These are phyloP conservation scores for Pangasianodon gigas DNA, from an alignment of 2,113 vertebrate genomes.

Conservation along the genomic window DNA sequence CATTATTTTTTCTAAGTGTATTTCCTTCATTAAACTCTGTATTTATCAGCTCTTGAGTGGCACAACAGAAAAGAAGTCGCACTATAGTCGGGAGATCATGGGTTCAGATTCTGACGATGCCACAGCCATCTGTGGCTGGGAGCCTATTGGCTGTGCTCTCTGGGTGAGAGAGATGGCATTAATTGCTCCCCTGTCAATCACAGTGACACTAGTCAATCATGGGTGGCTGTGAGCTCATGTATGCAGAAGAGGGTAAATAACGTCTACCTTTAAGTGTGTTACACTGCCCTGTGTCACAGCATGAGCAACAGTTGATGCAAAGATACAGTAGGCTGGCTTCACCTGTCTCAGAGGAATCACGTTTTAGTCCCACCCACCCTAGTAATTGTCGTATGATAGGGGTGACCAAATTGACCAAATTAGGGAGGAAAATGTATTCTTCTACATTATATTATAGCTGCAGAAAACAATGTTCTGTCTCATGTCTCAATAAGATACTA, in stretches of 20 bases:
- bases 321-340: neutral
- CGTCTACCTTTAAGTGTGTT: neutral
- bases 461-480: neutral
- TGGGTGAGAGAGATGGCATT: neutral
- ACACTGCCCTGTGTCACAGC: neutral
- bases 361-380: neutral
- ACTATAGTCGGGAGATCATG: neutral
- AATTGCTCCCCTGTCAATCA: neutral
- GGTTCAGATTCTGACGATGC: neutral
- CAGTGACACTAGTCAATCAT: neutral
- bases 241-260: neutral
- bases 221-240: neutral
- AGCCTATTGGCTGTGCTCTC: neutral
- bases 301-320: neutral
- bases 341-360: neutral
- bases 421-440: neutral
- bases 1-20: conserved; percentile 17
- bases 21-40: conserved; percentile 18
- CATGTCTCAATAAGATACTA: neutral
- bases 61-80: neutral
- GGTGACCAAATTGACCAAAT: neutral
- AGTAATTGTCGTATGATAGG: neutral
- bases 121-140: neutral
- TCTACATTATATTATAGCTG: neutral
- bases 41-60: neutral